Base-by-base conservation (phyloP, 30 jellyfish, hydroid and myxozoan species). In the Nemopilema nomurai region DNA sequence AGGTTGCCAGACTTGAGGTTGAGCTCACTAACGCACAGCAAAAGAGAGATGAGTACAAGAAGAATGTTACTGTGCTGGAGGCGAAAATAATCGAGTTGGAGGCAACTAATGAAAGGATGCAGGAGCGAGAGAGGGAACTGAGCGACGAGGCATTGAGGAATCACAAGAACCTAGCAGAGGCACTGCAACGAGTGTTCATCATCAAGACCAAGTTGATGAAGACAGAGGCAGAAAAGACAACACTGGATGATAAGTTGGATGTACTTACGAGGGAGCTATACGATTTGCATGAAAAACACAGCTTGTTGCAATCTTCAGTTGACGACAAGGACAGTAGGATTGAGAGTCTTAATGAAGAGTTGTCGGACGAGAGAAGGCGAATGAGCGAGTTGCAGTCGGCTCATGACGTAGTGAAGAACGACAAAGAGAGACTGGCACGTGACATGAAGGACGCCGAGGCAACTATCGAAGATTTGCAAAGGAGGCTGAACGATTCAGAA, bases 21-120 rank as follows among this genome's bases (percentile, higher is more conserved):
- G 97, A 89, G 80, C 83, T 89, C 66, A 91, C 88, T 20, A 80
- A 88, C 78, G 90, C 97, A 1, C 89, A 79, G 32, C 85, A 80
- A 92, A 94, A 94, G 85, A 81, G 99, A 28, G 99, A 94, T 63
- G 99, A 94, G 62, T 89, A 78, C 87, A 94, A 94, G 87, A 81
- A 87, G 73, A 51, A 68, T n/a, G 66, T 81, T 7, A 81, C n/a
- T 57, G 89, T 65, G 0, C 71, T 80, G 24, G 99, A 94, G 70
- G 74, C 83, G 20, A 94, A 74, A 72, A 71, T 94, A 77, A 89
- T 89, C 49, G 97, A 94, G 51, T 76, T 94, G 77, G 99, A 94
- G 75, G 97, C 74, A 23, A 52, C 73, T 25, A 85, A 89, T 71
- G 91, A 82, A 52, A 93, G 99, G 65, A 70, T 89, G 80, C 91